Evolutionary conservation across 2,888 invertebrate species (phyloP).

Genomic region (Rutpela maculata): DNA sequence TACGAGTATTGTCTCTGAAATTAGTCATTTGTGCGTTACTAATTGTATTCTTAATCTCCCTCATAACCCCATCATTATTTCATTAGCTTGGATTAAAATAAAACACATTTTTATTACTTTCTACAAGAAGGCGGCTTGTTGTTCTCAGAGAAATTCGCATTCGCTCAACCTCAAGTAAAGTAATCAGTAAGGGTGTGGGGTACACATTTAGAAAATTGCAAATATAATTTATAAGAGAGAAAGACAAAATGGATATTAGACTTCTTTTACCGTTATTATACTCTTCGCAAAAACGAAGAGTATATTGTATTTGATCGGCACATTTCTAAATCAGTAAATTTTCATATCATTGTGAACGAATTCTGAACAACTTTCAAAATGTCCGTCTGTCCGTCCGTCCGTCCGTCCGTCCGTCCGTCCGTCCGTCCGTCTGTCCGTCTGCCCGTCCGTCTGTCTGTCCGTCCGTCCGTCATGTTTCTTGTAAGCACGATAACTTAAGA

Average conservation of each 20-base stretch:
- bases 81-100: slow-evolving; percentile 60
- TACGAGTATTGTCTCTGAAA: slow-evolving; percentile 71
- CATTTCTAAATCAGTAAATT: too few relatives aligned
- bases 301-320: too few relatives aligned
- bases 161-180: slow-evolving; percentile 34
- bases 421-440: too few relatives aligned
- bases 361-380: too few relatives aligned
- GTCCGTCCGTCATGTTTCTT: too few relatives aligned
- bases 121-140: slow-evolving; percentile 53
- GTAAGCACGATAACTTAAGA: too few relatives aligned
- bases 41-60: slow-evolving; percentile 72
- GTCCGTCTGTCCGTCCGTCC: too few relatives aligned
- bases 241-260: neutral
- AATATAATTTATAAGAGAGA: slow-evolving; percentile 1
- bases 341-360: too few relatives aligned
- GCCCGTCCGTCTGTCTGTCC: too few relatives aligned
- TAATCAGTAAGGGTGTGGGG: slow-evolving; percentile 14
- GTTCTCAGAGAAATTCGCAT: slow-evolving; percentile 37
- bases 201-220: neutral
- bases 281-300: neutral
- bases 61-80: slow-evolving; percentile 68
- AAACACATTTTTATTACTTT: slow-evolving; percentile 57
- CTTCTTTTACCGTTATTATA: neutral
- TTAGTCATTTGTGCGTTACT: slow-evolving; percentile 74
- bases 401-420: too few relatives aligned